Evolutionary conservation across 1,140 invertebrate genomes (phyloP).

Genomic region (Dinoponera quadriceps): DNA sequence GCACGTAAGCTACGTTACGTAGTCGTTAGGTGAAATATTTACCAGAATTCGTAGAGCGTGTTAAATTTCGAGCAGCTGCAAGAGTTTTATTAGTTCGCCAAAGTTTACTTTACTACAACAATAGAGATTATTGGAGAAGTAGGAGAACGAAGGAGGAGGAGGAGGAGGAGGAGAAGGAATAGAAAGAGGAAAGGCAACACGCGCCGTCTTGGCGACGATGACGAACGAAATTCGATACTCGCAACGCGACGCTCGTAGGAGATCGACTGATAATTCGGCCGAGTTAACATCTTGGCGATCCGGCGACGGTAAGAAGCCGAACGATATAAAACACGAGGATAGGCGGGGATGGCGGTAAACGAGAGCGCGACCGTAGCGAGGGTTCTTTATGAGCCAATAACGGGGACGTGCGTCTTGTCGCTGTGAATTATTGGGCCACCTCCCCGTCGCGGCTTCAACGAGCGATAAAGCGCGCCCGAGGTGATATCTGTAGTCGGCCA

Average conservation of each 20-base stretch:
- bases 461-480: slow-evolving; percentile 63
- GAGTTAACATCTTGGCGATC: not conserved
- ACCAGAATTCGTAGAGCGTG: not conserved
- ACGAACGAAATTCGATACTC: slow-evolving; percentile 24
- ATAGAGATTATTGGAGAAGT: not conserved
- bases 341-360: slow-evolving; percentile 18
- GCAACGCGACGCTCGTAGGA: not conserved
- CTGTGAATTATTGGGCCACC: slow-evolving; percentile 80
- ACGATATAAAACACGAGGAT: slow-evolving; percentile 44
- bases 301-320: not conserved
- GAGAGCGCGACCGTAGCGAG: slow-evolving; percentile 46
- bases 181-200: not conserved
- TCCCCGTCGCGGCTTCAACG: slow-evolving; percentile 34
- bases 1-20: not conserved
- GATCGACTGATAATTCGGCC: not conserved
- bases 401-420: slow-evolving; percentile 77
- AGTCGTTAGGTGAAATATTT: not conserved
- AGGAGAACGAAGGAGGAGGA: not conserved
- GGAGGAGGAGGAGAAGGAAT: not conserved
- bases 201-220: not conserved
- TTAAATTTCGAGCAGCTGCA: not conserved
- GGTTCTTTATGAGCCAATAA: slow-evolving; percentile 82
- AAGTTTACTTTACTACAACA: not conserved
- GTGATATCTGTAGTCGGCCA: slow-evolving; percentile 52
- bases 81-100: not conserved